Conservation (phyloP, 2,797 vertebrate species). For the Pseudotriccus pelzelni region DNA sequence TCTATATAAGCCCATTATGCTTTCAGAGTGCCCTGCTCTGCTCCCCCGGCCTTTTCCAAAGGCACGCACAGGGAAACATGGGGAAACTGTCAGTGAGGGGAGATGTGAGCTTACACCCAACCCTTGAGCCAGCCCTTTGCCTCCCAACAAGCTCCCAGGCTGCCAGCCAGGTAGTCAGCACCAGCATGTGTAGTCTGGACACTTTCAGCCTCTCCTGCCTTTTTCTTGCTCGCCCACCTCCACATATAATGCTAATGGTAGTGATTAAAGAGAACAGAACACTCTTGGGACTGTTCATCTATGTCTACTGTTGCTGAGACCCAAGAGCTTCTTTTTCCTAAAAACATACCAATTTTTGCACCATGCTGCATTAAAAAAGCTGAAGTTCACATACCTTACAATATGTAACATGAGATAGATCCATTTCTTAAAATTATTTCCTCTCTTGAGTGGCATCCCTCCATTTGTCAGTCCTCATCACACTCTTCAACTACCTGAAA, state of each 20-base stretch:
- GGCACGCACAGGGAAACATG: accelerated
- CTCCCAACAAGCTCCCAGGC: background rate
- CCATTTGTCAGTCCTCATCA: background rate
- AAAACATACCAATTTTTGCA: background rate
- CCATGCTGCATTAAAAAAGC: background rate
- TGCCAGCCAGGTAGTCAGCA: background rate
- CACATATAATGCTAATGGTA: background rate
- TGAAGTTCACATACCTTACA: background rate
- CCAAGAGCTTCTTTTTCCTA: background rate
- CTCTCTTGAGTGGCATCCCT: background rate
- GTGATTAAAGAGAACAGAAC: background rate
- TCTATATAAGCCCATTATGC: background rate
- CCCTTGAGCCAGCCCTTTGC: background rate
- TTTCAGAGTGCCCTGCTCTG: background rate
- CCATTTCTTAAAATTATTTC: background rate
- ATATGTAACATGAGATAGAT: background rate
- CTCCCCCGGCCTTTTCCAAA: background rate
- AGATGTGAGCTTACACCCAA: background rate
- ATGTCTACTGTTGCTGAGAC: background rate
- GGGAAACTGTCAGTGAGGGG: accelerated
- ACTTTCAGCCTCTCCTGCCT: background rate
- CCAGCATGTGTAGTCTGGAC: too few species aligned
- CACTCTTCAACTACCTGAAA: background rate
- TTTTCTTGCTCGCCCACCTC: background rate
- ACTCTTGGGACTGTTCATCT: background rate